Conservation (phyloP, 2,113 vertebrate genomes). For the Tragelaphus scriptus region DNA sequence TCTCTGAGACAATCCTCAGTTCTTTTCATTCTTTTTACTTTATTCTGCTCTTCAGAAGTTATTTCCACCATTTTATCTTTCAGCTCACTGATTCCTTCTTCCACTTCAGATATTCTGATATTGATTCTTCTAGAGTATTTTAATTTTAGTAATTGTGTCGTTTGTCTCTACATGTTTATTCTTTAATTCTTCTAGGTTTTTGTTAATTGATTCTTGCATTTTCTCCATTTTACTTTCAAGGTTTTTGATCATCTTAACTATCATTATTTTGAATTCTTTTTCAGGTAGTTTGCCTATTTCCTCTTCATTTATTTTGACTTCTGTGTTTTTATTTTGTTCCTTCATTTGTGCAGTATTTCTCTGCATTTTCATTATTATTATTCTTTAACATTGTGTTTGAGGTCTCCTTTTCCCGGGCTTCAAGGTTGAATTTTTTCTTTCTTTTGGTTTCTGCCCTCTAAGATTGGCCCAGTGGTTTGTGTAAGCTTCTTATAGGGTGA, state of each 20-base stretch:
- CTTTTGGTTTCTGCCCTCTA: background rate
- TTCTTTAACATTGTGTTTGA: background rate
- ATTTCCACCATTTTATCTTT: background rate
- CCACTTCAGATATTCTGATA: background rate
- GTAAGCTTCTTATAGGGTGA: background rate
- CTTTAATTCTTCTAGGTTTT: background rate
- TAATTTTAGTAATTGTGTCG: background rate
- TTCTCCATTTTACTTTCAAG: background rate
- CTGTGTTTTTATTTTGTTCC: background rate
- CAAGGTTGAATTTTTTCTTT: background rate
- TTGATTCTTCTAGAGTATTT: background rate
- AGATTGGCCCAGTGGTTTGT: background rate
- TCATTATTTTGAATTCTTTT: background rate
- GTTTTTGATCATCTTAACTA: background rate
- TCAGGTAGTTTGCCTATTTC: background rate
- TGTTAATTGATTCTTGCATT: background rate
- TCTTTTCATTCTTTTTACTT: background rate
- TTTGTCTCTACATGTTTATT: background rate
- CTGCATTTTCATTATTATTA: background rate
- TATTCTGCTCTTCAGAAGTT: background rate
- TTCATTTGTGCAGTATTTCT: background rate
- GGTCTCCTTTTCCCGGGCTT: background rate
- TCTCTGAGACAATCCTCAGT: background rate
- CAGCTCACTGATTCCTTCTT: background rate
- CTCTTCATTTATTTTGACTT: background rate